phyloP scores from a whole-genome alignment of 1,140 invertebrate genomes.

The Macrobrachium rosenbergii region DNA sequence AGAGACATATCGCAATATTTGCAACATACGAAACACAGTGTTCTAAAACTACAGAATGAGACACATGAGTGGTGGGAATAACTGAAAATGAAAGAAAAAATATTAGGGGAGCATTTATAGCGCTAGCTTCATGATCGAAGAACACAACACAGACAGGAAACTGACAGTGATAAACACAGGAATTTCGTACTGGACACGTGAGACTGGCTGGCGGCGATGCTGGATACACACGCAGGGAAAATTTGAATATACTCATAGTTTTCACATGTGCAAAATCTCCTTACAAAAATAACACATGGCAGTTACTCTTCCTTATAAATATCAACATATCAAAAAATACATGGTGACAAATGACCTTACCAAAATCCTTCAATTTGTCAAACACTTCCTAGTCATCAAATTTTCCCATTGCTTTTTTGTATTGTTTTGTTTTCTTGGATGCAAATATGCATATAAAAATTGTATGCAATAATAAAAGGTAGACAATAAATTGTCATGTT shows the following conservation, averaged over 20 bases:
- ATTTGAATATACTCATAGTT: constrained; percentile 32
- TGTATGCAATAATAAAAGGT: constrained; percentile 32
- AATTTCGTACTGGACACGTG: constrained; percentile 39
- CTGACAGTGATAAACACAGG: constrained; percentile 7
- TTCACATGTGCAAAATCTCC: constrained; percentile 3
- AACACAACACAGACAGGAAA: constrained; percentile 7
- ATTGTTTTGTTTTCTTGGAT: background rate
- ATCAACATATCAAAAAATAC: background rate
- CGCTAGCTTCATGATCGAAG: background rate
- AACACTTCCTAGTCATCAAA: constrained; percentile 27
- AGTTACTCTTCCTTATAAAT: background rate
- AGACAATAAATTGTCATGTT: background rate
- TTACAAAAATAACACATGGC: background rate
- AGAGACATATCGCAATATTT: too few relatives aligned
- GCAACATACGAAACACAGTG: too few relatives aligned
- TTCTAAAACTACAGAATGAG: too few relatives aligned
- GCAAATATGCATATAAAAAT: constrained; percentile 6
- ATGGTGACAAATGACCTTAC: background rate
- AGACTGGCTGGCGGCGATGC: constrained; percentile 48
- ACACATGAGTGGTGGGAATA: too few relatives aligned
- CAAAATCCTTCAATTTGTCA: background rate
- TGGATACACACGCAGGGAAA: constrained; percentile 48
- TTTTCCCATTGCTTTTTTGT: constrained; percentile 22
- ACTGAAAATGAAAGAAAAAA: too few relatives aligned
- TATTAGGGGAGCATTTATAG: too few relatives aligned